Evolutionary conservation across 2,888 invertebrate genomes (phyloP), one percentile per base, ranked within the genome.

Genomic region (Drosophila kanekoi): DNA sequence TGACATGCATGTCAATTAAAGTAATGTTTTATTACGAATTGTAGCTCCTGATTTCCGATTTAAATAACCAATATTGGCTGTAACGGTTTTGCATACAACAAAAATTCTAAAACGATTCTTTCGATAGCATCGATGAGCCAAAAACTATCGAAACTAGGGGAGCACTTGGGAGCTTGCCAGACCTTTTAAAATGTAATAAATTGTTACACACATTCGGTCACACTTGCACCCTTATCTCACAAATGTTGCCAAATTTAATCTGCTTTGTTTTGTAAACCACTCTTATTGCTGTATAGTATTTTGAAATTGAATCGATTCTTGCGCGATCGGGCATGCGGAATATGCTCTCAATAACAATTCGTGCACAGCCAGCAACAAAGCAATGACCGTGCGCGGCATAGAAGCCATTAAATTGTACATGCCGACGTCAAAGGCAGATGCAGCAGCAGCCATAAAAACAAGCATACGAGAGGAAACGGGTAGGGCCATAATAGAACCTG

Each of bases 391-490:
- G 56, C 88, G 87, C 51, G 91, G 91, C 59, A 87, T 91, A 48
- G 91, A 91, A 87, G 91, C 91, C 64, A 90, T 91, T 64, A 91
- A 90, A 74, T 77, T 91, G 48, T 84, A 83, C 62, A 74, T 87
- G 74, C 83, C 85, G 63, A 77, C 68, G 32, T 63, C 79, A 45
- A 74, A 79, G 57, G 58, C 74, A 38, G 69, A 81, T 74, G 51
- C 56, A 47, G 45, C 54, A 45, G 63, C 74, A 47, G 78, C 82
- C 53, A 85, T 90, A 49, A 76, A 78, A 53, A 72, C 77, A 58
- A 80, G 89, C 76, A 70, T 89, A 51, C 77, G 67, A 5, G 88
- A 87, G 62, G 90, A 89, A 72, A 84, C 38, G 49, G 85, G 70
- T 5, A 54, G 47, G 43, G 52, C 53, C 18, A 54, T 68, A 47